Percentiles rank a stretch among this genome's conserved stretches.
Conservation (phyloP, 2,888 invertebrate species). For the Litoditis marina region DNA sequence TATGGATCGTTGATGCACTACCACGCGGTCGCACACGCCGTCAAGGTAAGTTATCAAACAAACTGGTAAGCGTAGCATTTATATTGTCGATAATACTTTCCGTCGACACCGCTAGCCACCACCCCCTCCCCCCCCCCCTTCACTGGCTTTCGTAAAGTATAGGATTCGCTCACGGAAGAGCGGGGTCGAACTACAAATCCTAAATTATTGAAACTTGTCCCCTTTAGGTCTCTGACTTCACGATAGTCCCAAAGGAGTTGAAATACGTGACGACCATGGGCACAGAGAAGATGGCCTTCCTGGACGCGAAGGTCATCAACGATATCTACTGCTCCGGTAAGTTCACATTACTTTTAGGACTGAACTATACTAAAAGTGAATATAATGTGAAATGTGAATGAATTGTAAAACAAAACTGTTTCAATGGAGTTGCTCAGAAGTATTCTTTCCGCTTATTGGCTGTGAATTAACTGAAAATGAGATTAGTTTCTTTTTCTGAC, state of each 20-base stretch:
- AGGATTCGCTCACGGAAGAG: too few relatives aligned
- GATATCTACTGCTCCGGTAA: slow-evolving; percentile 60
- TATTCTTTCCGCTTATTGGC: too few relatives aligned
- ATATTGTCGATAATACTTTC: too few relatives aligned
- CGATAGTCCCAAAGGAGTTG: slow-evolving; percentile 60
- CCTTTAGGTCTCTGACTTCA: slow-evolving; percentile 57
- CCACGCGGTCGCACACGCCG: slow-evolving; percentile 60
- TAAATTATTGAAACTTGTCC: background rate
- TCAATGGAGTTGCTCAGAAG: too few relatives aligned
- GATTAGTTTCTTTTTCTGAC: too few relatives aligned
- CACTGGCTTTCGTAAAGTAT: background rate
- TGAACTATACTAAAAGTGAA: too few relatives aligned
- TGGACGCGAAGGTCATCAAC: slow-evolving; percentile 61
- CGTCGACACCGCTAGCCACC: too few relatives aligned
- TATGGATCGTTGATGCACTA: slow-evolving; percentile 61
- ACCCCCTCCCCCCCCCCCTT: background rate
- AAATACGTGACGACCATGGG: slow-evolving; percentile 62
- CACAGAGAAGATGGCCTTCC: slow-evolving; percentile 60
- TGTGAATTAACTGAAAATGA: too few relatives aligned
- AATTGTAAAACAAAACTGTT: too few relatives aligned
- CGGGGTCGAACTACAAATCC: background rate
- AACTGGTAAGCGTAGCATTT: too few relatives aligned
- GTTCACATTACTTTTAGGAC: too few relatives aligned
- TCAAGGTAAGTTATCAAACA: slow-evolving; percentile 53
- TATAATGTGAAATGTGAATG: too few relatives aligned